phyloP scores from a whole-genome alignment of 2,113 vertebrate species.

The Heteronetta atricapilla region DNA sequence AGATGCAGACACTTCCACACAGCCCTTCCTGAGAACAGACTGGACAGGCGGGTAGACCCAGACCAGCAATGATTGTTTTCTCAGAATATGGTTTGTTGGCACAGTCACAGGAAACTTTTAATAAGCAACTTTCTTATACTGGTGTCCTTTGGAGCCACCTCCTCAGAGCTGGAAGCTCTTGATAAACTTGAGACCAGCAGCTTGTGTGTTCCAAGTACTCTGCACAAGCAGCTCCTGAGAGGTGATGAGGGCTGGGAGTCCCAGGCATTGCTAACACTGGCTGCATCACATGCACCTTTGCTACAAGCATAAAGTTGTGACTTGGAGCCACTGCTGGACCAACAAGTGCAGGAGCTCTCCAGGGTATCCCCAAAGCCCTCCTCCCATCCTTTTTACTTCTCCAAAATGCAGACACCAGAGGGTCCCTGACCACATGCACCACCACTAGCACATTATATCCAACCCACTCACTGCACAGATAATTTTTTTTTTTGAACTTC shows the following conservation, averaged over 20 bases:
- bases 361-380: neutral
- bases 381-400: neutral
- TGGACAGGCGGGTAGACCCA: neutral
- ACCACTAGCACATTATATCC: rapidly evolving
- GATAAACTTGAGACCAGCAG: neutral
- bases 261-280: neutral
- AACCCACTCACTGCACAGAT: neutral
- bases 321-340: neutral
- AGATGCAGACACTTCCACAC: neutral
- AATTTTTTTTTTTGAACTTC: rapidly evolving
- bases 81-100: rapidly evolving
- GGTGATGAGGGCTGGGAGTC: neutral
- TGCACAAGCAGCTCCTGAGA: neutral
- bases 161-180: neutral
- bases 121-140: neutral
- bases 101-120: neutral
- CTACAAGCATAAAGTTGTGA: neutral
- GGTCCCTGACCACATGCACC: neutral
- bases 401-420: neutral
- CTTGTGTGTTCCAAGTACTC: neutral
- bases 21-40: neutral
- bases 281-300: rapidly evolving
- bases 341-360: neutral
- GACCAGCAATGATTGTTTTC: rapidly evolving
- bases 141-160: neutral